Evolutionary conservation across 2,888 invertebrate genomes (phyloP), one percentile per base, ranked within the genome.

Genomic region (Tenthredo mesomela): DNA sequence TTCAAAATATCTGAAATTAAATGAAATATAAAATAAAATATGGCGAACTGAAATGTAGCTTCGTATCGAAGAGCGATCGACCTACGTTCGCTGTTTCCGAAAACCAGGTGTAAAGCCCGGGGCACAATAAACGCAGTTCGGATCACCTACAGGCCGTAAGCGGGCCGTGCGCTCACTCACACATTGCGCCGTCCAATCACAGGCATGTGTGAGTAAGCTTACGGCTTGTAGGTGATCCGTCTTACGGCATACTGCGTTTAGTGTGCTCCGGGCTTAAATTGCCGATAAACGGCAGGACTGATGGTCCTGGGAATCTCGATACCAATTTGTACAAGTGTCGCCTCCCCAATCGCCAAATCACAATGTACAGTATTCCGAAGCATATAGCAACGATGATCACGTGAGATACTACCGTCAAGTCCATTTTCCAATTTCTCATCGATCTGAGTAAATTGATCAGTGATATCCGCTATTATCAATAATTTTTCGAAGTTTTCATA

Each of bases 1-100:
- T 85, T 87, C n/a, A 89, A 67, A 54, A 89, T 89, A 70, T 88
- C 90, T 90, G 84, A 78, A 54, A 47, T 75, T 43, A 1, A 18
- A 47, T 12, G 4, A 43, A 0, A 6, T 9, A 25, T 58, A 2
- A 25, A 58, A 7, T 10, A 25, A 47, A n/a, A 33, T 12, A n/a
- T n/a, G n/a, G 3, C 1, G 29, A n/a, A 65, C 65, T 29, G 15
- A 67, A 12, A 12, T 18, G 1, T 0, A 67, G 21, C 3, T 58
- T 21, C 4, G 0, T 58, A 1, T 2, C 18, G 7, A 5, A 18
- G 7, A 58, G 6, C 29, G 15, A 67, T 15, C 0, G 0, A 10
- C 58, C n/a, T 33, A 67, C 67, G 15, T 29, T 67, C 67, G 67
- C 29, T 4, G 3, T 25, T 67, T 15, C 67, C 67, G 15, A 67